phyloP scores from a whole-genome alignment of 2,888 invertebrate species.

The Agrotis clavis region DNA sequence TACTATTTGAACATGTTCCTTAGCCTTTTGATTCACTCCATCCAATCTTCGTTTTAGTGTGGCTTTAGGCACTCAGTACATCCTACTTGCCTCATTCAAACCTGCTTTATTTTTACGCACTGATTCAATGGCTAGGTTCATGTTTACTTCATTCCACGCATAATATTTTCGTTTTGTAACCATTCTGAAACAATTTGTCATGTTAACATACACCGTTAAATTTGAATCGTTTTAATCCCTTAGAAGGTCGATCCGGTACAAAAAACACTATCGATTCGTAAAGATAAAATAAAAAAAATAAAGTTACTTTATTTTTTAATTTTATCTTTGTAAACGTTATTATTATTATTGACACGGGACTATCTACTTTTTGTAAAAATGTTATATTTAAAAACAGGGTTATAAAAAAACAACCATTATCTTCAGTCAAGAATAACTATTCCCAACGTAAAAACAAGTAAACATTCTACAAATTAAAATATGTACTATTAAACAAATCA shows the following conservation, averaged over 20 bases:
- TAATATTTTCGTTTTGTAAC: constrained; percentile 26
- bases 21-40: constrained; percentile 23
- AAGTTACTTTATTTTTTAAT: neutral
- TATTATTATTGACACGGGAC: constrained; percentile 1
- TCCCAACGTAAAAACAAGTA: constrained; percentile 5
- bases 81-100: constrained; percentile 33
- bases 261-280: too few species aligned
- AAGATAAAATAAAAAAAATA: too few species aligned
- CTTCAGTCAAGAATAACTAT: constrained; percentile 15
- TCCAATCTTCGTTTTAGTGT: constrained; percentile 22
- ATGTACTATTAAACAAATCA: too few species aligned
- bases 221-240: too few species aligned
- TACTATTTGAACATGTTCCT: constrained; percentile 33
- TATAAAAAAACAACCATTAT: constrained; percentile 10
- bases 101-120: constrained; percentile 20
- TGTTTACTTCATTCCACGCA: constrained; percentile 16
- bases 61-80: constrained; percentile 26
- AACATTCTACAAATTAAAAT: neutral
- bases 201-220: too few species aligned
- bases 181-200: constrained; percentile 21
- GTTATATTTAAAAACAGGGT: constrained; percentile 1
- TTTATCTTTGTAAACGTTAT: neutral
- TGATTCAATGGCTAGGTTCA: constrained; percentile 23
- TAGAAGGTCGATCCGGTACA: too few species aligned
- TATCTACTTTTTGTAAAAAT: constrained; percentile 6